Evolutionary conservation across 2,113 vertebrate species (phyloP), one percentile per base, ranked within the genome.

Genomic region (Dipodomys stephensi): DNA sequence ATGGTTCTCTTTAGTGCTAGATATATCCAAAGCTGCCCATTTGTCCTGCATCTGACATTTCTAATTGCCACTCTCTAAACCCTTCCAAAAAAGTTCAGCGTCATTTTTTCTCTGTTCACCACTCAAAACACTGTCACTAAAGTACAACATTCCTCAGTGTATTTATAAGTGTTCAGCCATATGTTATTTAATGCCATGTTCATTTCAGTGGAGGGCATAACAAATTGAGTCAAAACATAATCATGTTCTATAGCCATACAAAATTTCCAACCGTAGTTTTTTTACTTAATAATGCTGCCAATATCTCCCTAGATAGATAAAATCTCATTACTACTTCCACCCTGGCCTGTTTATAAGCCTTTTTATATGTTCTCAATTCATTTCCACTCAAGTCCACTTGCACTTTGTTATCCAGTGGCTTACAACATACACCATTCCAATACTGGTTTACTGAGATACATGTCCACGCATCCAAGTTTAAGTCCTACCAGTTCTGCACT

Each of bases 321-420:
- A 94, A 20, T 64, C 79, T 69, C 84, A 69, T 30, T 92, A 89
- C 3, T 25, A 35, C n/a, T 92, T 89, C 49, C 49, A 35, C 6
- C 32, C 20, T 87, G 64, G 86, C 20, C 32, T 96, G 85, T 89
- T 96, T 84, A 73, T n/a, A 86, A 93, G 23, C 30, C 12, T 94
- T 91, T 91, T 88, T 73, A 46, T 69, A 92, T 69, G 35, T 96
- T 73, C 13, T 93, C 57, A 11, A 65, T 25, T 97, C 12, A 92
- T 94, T 96, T 95, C 72, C 72, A 91, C 71, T 39, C 39, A 39
- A 96, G 69, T 35, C 11, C 35, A 16, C 11, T 82, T 92, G 8
- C 30, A 80, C n/a, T 65, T 49, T 85, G 88, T 62, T 79, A 35
- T 83, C 74, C 95, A 44, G 3, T 64, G 67, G 72, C 30, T 49